Evolutionary conservation across 2,113 vertebrate species (phyloP), one percentile per base, ranked within the genome.

Genomic region (Chaetodon trifascialis): DNA sequence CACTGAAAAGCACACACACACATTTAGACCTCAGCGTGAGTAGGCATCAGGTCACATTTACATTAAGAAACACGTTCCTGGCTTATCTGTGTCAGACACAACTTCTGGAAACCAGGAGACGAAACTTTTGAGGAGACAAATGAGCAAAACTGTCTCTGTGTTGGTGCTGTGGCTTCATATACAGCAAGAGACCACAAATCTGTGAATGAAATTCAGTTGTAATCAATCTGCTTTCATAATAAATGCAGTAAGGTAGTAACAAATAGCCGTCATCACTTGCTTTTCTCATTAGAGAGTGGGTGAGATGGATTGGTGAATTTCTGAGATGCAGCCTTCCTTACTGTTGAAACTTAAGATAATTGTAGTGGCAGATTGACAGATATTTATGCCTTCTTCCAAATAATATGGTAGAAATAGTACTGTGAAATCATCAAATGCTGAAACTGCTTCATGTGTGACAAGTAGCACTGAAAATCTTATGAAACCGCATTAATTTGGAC

Each of bases 101-200:
- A 67, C 62, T 44, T 34, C 21, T 23, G 14, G 11, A n/a, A n/a
- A 66, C 55, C n/a, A 0, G n/a, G 6, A 68, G 15, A 21, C 11
- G 65, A 49, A 80, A 73, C 19, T 58, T 79, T 79, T 5, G 52
- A 70, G 38, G 60, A n/a, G n/a, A n/a, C 25, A 70, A 79, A 67
- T 5, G 1, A 68, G 38, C 0, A 36, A 7, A 78, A 15, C 62
- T 66, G 23, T 68, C 0, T 63, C 19, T 46, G 54, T 60, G 44
- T 56, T 11, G 38, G 40, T 52, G 38, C n/a, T n/a, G n/a, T n/a
- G n/a, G n/a, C n/a, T n/a, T n/a, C n/a, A n/a, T n/a, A n/a, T n/a
- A n/a, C n/a, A n/a, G n/a, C n/a, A n/a, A n/a, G n/a, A n/a, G n/a
- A n/a, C n/a, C n/a, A n/a, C n/a, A n/a, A n/a, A n/a, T n/a, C n/a